Evolutionary conservation across 1,140 invertebrate species (phyloP).

Genomic region (Leptonema lineaticorne): DNA sequence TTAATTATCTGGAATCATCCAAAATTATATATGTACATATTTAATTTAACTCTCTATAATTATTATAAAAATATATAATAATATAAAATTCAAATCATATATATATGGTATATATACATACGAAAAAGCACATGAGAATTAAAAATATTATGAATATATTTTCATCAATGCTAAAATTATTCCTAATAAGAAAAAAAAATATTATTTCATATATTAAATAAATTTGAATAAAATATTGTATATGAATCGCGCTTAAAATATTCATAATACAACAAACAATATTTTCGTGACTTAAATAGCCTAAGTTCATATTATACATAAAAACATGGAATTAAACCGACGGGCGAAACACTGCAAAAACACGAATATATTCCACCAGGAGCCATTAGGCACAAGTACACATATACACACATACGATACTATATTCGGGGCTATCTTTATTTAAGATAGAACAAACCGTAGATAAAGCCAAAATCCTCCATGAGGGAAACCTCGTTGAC

Average conservation of each 20-base stretch:
- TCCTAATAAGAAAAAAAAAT: too few species aligned
- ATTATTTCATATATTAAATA: too few species aligned
- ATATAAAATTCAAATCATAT: too few species aligned
- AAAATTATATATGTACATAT: too few species aligned
- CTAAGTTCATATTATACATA: neutral
- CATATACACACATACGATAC: neutral
- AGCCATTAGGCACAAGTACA: slow-evolving; percentile 13
- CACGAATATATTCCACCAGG: slow-evolving; percentile 10
- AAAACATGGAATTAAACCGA: neutral
- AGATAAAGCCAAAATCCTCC: slow-evolving; percentile 17
- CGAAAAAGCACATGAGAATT: too few species aligned
- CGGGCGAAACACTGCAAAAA: slow-evolving; percentile 1
- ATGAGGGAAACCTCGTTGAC: slow-evolving; percentile 8
- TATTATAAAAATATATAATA: too few species aligned
- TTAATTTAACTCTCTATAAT: too few species aligned
- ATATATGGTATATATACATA: too few species aligned
- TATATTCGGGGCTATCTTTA: slow-evolving; percentile 20
- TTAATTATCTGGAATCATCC: too few species aligned
- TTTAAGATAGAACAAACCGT: slow-evolving; percentile 10
- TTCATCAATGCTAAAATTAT: too few species aligned
- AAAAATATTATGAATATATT: too few species aligned
- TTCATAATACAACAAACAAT: neutral
- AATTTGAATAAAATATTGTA: neutral
- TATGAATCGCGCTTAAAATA: neutral
- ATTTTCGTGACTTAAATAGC: neutral